phyloP scores from a whole-genome alignment of 2,888 invertebrate species.

The Augochlorella aurata region DNA sequence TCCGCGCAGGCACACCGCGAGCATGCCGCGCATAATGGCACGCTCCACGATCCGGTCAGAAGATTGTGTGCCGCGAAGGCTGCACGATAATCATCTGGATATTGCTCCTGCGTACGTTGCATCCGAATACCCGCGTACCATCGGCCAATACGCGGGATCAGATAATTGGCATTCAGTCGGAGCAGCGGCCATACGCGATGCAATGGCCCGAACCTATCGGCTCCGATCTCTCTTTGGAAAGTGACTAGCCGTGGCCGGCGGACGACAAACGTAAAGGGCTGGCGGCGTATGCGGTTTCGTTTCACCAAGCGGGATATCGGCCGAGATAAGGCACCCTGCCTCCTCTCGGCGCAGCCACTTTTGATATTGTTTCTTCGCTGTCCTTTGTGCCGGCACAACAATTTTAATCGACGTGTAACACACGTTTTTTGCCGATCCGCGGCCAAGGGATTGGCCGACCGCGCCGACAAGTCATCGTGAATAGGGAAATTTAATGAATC shows the following conservation, averaged over 20 bases:
- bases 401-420: slow-evolving; percentile 21
- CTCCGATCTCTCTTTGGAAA: slow-evolving; percentile 71
- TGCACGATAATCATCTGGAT: slow-evolving; percentile 78
- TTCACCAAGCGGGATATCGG: slow-evolving; percentile 29
- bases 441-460: not conserved
- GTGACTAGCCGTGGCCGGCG: slow-evolving; percentile 67
- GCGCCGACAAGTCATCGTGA: slow-evolving; percentile 4
- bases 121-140: slow-evolving; percentile 69
- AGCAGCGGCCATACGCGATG: slow-evolving; percentile 57
- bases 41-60: slow-evolving; percentile 75
- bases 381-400: slow-evolving; percentile 25
- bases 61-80: slow-evolving; percentile 75
- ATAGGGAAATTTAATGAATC: slow-evolving; percentile 10
- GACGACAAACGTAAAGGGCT: slow-evolving; percentile 64
- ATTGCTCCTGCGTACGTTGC: slow-evolving; percentile 76
- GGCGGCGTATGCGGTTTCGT: slow-evolving; percentile 30
- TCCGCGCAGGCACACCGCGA: slow-evolving; percentile 22
- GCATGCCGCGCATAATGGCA: slow-evolving; percentile 73
- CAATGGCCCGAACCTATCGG: slow-evolving; percentile 71
- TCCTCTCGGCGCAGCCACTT: slow-evolving; percentile 9
- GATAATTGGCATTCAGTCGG: slow-evolving; percentile 79
- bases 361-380: slow-evolving; percentile 38
- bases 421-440: not conserved
- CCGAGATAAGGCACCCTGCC: slow-evolving; percentile 24
- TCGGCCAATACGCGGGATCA: slow-evolving; percentile 74